Conservation (phyloP, 2,888 invertebrate genomes). For the Dryobotodes eremita region DNA sequence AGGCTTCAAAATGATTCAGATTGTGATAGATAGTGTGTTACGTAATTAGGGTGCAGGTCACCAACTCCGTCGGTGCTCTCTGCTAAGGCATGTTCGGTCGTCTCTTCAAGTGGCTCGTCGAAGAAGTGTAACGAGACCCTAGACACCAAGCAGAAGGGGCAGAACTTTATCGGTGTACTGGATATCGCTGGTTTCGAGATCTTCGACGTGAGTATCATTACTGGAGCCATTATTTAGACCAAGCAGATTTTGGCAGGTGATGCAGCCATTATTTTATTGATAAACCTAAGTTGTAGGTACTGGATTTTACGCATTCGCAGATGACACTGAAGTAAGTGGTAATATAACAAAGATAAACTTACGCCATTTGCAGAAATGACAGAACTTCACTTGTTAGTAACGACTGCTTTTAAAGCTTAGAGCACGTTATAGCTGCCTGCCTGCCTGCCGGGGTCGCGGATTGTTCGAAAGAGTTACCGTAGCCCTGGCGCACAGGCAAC, state of each 20-base stretch:
- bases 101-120: constrained; percentile 99
- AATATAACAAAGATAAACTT: not conserved
- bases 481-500: too few relatives aligned
- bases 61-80: constrained; percentile 98
- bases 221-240: constrained; percentile 35
- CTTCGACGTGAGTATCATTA: constrained; percentile 97
- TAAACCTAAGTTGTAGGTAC: not conserved
- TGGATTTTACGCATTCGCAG: not conserved
- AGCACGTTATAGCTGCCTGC: too few relatives aligned
- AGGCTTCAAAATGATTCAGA: too few relatives aligned
- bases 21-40: too few relatives aligned
- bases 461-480: too few relatives aligned
- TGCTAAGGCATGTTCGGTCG: constrained; percentile 99
- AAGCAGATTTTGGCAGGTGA: too few relatives aligned
- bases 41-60: too few relatives aligned
- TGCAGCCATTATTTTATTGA: constrained; percentile 7
- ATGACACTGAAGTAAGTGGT: not conserved
- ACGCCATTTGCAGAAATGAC: not conserved
- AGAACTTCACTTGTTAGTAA: not conserved
- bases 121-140: constrained; percentile 99
- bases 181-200: constrained; percentile 99
- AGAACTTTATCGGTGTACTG: constrained; percentile 99
- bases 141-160: constrained; percentile 99
- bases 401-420: not conserved
- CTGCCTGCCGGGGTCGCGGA: too few relatives aligned